Conservation (phyloP, 2,797 vertebrate species). For the Harpagifer antarcticus region DNA sequence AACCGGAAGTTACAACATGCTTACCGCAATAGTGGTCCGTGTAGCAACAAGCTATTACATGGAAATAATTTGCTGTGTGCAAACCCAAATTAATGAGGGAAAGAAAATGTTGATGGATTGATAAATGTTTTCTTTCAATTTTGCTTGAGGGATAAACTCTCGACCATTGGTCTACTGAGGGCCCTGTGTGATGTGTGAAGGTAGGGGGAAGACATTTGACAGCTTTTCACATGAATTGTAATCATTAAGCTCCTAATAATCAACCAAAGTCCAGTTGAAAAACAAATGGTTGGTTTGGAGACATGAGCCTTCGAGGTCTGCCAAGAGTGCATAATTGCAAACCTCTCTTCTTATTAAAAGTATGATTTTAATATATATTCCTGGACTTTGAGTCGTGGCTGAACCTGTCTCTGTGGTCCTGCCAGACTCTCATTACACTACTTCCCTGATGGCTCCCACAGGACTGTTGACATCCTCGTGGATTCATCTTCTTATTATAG, state of each 20-base stretch:
- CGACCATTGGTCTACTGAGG: not conserved
- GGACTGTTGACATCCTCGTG: no score
- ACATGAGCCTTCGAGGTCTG: constrained; percentile 26
- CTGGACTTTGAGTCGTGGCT: no score
- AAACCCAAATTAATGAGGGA: constrained; percentile 26
- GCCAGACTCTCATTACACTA: no score
- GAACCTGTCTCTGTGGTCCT: no score
- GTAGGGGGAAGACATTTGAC: constrained; percentile 11
- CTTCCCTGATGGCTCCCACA: no score
- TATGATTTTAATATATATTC: constrained; percentile 29
- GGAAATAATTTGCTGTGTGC: no score
- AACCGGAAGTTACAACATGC: no score
- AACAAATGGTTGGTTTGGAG: constrained; percentile 17
- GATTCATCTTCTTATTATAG: no score
- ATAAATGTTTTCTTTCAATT: constrained; percentile 31
- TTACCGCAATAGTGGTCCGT: no score
- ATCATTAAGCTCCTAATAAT: constrained; percentile 22
- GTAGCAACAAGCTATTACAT: no score
- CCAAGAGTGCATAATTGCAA: constrained; percentile 1
- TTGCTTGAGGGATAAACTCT: constrained; percentile 10
- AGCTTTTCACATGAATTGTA: constrained; percentile 24
- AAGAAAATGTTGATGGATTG: constrained; percentile 46
- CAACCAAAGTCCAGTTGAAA: constrained; percentile 35
- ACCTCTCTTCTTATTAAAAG: constrained; percentile 41
- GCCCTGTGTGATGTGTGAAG: constrained; percentile 22